Base-by-base conservation (phyloP, 2,113 vertebrate genomes). In the Ariopsis seemanni region DNA sequence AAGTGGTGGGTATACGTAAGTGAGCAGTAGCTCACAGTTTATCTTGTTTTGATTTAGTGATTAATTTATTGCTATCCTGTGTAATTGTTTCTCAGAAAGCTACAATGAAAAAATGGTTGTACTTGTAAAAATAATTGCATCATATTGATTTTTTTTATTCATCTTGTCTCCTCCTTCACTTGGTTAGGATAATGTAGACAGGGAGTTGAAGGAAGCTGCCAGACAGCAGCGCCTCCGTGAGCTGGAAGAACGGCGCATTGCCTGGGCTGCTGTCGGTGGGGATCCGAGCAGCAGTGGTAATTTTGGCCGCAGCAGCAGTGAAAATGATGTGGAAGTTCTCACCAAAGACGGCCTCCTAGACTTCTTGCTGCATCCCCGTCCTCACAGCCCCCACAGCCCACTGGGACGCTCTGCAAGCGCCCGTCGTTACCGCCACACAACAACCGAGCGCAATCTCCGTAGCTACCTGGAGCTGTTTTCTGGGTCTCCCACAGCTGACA, bases 261-360 rank as follows among this genome's bases (percentile, higher is more conserved):
- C 95, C 9, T 98, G 97, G 97, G 90, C 94, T 0, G 89, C 87
- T 87, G 91, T 93, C 0, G 86, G 89, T 2, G 96, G 92, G 67
- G 96, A 97, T 50, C 95, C 95, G 30, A 94, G 94, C 25, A 42
- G 20, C 27, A 52, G 17, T n/a, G 91, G 93, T 0, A 96, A 96
- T 58, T 95, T 96, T 12, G 95, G 97, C 34, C 95, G 98, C 20
- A 99, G 98, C 94, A 98, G 96, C 93, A 99, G 98, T 42, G 98
- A 99, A 94, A 98, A 95, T 1, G 98, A 99, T 3, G 97, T 99
- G 83, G 95, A 97, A 58, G 93, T 95, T 90, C 91, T 99, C 89
- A 95, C 95, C 71, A 97, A 96, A 91, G 97, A 97, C 17, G 96
- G 97, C 57, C 94, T 97, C 0, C 93, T 97, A 86, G 97, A 97